Base-by-base conservation (phyloP, 1,140 invertebrate species). In the Mylabris phalerata region DNA sequence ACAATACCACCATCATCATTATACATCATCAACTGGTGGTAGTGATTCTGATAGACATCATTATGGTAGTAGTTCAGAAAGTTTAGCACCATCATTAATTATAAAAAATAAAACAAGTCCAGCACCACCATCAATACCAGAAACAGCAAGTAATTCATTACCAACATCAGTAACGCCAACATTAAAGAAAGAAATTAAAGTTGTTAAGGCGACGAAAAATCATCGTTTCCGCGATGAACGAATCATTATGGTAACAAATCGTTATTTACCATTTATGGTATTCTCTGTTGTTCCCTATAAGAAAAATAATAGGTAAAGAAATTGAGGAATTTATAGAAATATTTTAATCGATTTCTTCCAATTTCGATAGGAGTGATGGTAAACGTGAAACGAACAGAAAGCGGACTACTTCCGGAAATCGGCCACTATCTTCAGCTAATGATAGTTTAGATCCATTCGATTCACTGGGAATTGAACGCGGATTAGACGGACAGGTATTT, bases 371-470 rank as follows among this genome's bases (percentile, higher is more conserved):
- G 71, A 77, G 82, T 55, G 88, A 91, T 67, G 71, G 84, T 32
- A 82, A 87, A 51, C 84, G 85, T 73, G 88, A 92, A 74, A 83
- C 82, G 59, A 81, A 84, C n/a, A 78, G 91, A 50, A 82, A 90
- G 64, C 79, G 90, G 69, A 89, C 90, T 66, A 84, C 89, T 41
- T 88, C 89, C 5, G 87, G 87, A 25, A 86, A 86, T 57, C 81
- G 91, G 59, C 92, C 92, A 6, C 71, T 94, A 24, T 92, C 91
- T 24, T 80, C 89, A 4, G 89, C 92, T 27, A 90, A 85, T 66
- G 91, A 94, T 77, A 85, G 83, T 63, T 78, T 86, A 43, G 92
- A 94, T 80, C 87, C 90, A 9, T 91, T 91, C 75, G 85, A 91
- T 75, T 79, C 91, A 11, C 72, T 95, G 25, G 90, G 91, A 42